Conservation (phyloP, 1,140 invertebrate species). For the Drosophila chauvacae region DNA sequence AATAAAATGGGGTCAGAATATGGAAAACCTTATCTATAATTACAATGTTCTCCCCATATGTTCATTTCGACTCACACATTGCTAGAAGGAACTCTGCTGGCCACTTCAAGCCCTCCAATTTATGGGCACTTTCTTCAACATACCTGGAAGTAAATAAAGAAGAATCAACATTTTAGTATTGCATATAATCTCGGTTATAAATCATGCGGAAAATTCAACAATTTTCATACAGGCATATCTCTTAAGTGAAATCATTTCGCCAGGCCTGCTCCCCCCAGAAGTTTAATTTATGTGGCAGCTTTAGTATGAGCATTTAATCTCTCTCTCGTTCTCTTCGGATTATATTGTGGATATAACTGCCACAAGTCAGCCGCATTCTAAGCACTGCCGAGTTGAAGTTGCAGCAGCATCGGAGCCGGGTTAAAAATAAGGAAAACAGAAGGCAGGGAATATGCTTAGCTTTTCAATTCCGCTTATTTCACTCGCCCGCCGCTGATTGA, state of each 20-base stretch:
- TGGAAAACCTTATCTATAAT: constrained; percentile 9
- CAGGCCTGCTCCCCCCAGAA: constrained; percentile 2
- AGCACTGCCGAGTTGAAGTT: constrained; percentile 29
- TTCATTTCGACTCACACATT: constrained; percentile 6
- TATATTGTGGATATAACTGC: constrained; percentile 31
- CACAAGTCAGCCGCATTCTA: constrained; percentile 35
- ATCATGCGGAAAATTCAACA: constrained; percentile 18
- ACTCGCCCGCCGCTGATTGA: constrained; percentile 51
- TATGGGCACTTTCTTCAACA: constrained; percentile 27
- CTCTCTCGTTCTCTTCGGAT: constrained; percentile 17
- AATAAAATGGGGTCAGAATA: constrained; percentile 10
- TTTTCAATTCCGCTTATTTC: constrained; percentile 70
- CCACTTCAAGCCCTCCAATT: constrained; percentile 3
- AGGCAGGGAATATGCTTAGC: constrained; percentile 49
- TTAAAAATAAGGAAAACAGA: constrained; percentile 21
- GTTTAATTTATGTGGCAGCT: constrained; percentile 49
- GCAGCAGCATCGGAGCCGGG: constrained; percentile 19
- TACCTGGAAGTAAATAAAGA: constrained; percentile 35
- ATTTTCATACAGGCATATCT: constrained; percentile 20
- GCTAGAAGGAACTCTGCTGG: constrained; percentile 4
- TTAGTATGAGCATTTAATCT: constrained; percentile 34
- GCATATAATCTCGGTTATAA: constrained; percentile 22
- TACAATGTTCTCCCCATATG: constrained; percentile 10
- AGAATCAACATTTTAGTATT: constrained; percentile 33
- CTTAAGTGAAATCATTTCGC: constrained; percentile 12